A percentile compares a stretch with the other conserved stretches of the same genome.
These are phyloP conservation scores for Acronicta psi DNA, from an alignment of 2,888 invertebrate species.

Conservation along the genomic window DNA sequence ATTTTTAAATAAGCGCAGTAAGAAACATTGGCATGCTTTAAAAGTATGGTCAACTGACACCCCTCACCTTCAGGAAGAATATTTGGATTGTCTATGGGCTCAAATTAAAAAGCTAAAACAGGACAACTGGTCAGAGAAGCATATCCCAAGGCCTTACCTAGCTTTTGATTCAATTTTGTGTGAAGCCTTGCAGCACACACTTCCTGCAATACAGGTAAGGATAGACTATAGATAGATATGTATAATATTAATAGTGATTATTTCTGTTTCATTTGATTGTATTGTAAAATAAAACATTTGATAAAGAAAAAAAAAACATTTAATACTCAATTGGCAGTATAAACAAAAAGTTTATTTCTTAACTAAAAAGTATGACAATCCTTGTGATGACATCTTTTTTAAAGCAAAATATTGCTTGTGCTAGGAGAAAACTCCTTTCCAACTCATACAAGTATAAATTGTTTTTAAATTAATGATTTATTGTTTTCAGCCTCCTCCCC, in stretches of 20 bases:
- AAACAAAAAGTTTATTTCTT: too few species aligned
- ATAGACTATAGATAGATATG: too few species aligned
- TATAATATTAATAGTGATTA: not conserved
- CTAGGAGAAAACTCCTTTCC: too few species aligned
- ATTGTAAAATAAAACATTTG: too few species aligned
- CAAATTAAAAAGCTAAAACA: slow-evolving; percentile 94
- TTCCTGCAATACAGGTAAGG: slow-evolving; percentile 93
- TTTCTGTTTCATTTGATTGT: too few species aligned
- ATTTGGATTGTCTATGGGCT: slow-evolving; percentile 98
- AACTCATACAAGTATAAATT: too few species aligned
- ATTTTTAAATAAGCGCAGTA: slow-evolving; percentile 97
- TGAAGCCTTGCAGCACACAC: slow-evolving; percentile 98
- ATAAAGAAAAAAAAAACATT: too few species aligned
- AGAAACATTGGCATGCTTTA: slow-evolving; percentile 97
- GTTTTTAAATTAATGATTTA: not conserved
- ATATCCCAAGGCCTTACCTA: slow-evolving; percentile 97
- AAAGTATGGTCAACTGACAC: slow-evolving; percentile 98
- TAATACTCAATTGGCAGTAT: too few species aligned
- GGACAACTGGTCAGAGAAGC: slow-evolving; percentile 99
- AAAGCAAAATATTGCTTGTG: too few species aligned
- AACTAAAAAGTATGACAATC: too few species aligned
- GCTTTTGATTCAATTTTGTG: slow-evolving; percentile 98
- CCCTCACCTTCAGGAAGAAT: slow-evolving; percentile 98
- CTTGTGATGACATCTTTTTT: too few species aligned
- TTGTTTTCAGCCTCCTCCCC: slow-evolving; percentile 94